phyloP scores from a whole-genome alignment of 2,113 vertebrate genomes.

The Brachyhypopomus gauderio region DNA sequence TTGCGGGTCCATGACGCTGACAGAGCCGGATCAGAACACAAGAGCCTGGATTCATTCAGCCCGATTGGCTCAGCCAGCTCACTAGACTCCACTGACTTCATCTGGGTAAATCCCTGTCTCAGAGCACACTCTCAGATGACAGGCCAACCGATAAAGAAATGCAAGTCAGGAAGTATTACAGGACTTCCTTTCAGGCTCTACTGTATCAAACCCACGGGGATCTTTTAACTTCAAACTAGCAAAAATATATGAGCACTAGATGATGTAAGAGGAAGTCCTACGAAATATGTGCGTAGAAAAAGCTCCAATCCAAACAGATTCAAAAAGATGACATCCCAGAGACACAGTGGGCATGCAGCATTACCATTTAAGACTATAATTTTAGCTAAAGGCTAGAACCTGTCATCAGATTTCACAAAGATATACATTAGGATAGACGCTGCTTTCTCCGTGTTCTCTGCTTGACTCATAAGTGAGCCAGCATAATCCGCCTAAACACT shows the following conservation, averaged over 20 bases:
- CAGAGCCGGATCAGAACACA: conserved; percentile 42
- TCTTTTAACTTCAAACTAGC: conserved; percentile 30
- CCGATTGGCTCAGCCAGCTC: conserved; percentile 33
- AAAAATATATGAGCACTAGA: conserved; percentile 34
- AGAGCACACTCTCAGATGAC: conserved; percentile 50
- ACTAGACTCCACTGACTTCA: conserved; percentile 53
- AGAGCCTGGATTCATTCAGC: conserved; percentile 51
- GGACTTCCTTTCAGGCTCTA: conserved; percentile 45
- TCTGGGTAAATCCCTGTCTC: conserved; percentile 39
- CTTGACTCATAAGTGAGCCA: conserved; percentile 1
- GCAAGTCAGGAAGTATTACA: conserved; percentile 52
- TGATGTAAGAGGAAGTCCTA: conserved; percentile 17
- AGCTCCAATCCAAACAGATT: conserved; percentile 3
- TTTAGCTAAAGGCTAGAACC: conserved; percentile 16
- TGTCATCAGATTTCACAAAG: conserved; percentile 18
- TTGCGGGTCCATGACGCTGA: conserved; percentile 44
- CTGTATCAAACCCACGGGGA: conserved; percentile 31
- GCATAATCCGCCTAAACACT: conserved; percentile 32
- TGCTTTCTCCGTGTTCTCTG: conserved; percentile 14
- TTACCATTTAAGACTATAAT: not conserved
- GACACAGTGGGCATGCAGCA: conserved; percentile 9
- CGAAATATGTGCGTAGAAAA: conserved; percentile 19
- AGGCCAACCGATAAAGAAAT: conserved; percentile 50
- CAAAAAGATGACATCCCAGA: conserved; percentile 17
- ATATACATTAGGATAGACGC: not conserved